A percentile compares a stretch with the other conserved stretches of the same genome.
Evolutionary conservation across 1,140 invertebrate species (phyloP).

Genomic region (Diachasmimorpha longicaudata): DNA sequence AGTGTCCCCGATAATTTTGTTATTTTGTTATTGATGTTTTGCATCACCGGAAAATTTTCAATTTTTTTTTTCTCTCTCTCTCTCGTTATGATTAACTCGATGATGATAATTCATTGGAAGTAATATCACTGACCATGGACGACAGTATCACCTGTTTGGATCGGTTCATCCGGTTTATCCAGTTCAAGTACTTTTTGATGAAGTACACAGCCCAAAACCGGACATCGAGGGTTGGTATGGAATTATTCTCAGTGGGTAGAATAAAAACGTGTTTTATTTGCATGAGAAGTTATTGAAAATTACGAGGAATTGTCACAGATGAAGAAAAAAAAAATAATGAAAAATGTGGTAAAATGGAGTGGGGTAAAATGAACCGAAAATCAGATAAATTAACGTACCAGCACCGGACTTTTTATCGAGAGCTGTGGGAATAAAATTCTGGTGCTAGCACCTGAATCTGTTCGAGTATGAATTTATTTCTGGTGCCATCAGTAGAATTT

Average conservation of each 20-base stretch:
- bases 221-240: background rate
- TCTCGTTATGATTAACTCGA: background rate
- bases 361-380: no score
- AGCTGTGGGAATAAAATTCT: no score
- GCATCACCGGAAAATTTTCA: no score
- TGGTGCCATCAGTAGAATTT: no score
- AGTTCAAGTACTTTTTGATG: constrained; percentile 18
- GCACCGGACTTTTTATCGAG: no score
- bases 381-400: no score
- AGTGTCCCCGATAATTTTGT: constrained; percentile 21
- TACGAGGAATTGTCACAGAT: no score
- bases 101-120: constrained; percentile 23
- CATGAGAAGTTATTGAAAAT: no score
- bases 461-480: no score
- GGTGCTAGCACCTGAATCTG: no score
- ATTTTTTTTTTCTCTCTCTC: background rate
- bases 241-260: constrained; percentile 5
- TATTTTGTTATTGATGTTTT: background rate
- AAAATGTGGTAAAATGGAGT: no score
- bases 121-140: constrained; percentile 22
- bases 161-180: constrained; percentile 25
- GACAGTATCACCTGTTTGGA: constrained; percentile 23
- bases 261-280: constrained; percentile 11
- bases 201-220: background rate
- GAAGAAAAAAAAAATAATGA: no score